Evolutionary conservation across 2,797 vertebrate species (phyloP), one percentile per base, ranked within the genome.

Genomic region (Poeciliopsis infans): DNA sequence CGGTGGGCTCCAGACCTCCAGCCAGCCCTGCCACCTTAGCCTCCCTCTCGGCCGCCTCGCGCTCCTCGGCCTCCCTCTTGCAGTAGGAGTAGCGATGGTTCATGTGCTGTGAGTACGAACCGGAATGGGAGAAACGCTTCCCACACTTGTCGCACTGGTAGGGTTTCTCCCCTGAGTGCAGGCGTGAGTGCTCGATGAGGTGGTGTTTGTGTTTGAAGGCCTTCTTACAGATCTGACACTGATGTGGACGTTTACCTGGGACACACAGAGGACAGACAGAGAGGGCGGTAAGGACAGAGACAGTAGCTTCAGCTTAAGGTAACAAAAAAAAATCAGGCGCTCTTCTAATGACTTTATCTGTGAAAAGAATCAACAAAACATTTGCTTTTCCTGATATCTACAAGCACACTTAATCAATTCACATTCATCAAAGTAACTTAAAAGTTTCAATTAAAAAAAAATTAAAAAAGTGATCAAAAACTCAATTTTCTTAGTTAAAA

Each of bases 181-280:
- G 96, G 82, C 98, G 96, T 10, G 97, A 98, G 95, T 99, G 98
- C 92, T 99, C 98, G 11, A 99, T 99, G 89, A 99, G 97, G 91
- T 99, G 98, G 86, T 99, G 98, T 92, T 99, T 99, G 96, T 99
- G 98, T 97, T 99, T 99, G 84, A 99, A 99, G 45, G 98, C 98
- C 93, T 99, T 99, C 96, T 98, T 98, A 92, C 98, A 99, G 92
- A 98, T 98, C 94, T 97, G 97, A 96, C 98, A 99, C 95, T 98
- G 98, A 92, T 99, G 98, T 81, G 98, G 98, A 93, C 98, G 97
- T 95, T 98, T 98, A 89, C 98, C 98, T 99, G 95, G 0, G 90
- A 94, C 90, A 93, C 93, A 94, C 90, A 95, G 73, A 85, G 88
- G 1, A 76, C 25, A 93, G 46, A 77, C n/a, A 45, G 39, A 61